Conservation (phyloP, 2,888 invertebrate species). For the Vanessa cardui region DNA sequence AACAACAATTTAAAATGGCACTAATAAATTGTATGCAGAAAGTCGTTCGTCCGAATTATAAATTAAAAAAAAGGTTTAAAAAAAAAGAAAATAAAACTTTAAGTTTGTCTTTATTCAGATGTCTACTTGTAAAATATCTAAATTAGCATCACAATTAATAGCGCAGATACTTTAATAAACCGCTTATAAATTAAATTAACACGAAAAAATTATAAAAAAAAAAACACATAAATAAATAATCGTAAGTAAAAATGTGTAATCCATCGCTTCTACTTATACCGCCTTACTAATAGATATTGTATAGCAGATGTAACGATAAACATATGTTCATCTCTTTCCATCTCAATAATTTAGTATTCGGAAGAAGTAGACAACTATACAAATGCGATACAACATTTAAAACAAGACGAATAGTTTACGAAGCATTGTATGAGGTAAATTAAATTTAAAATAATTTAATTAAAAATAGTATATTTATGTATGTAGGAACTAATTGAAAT, state of each 20-base stretch:
- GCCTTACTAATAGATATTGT: too few species aligned
- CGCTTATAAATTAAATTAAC: constrained; percentile 53
- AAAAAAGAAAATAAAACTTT: constrained; percentile 56
- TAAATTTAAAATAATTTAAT: constrained; percentile 7
- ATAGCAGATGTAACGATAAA: too few species aligned
- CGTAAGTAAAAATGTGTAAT: constrained; percentile 13
- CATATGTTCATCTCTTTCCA: too few species aligned
- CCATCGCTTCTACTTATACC: not conserved
- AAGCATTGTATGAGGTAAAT: constrained; percentile 25
- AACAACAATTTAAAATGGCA: too few species aligned
- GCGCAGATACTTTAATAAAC: constrained; percentile 63
- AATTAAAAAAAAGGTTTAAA: not conserved
- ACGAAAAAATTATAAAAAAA: constrained; percentile 41
- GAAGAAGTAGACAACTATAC: too few species aligned
- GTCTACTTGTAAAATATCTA: constrained; percentile 76
- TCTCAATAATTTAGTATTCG: too few species aligned
- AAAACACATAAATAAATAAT: constrained; percentile 8
- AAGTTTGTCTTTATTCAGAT: constrained; percentile 74
- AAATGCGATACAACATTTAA: too few species aligned
- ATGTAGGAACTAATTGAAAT: constrained; percentile 19
- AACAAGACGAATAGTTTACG: not conserved
- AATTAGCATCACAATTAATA: constrained; percentile 78
- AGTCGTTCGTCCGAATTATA: too few species aligned
- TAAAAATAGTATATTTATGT: constrained; percentile 11
- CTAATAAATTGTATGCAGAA: too few species aligned